Evolutionary conservation across 2,797 vertebrate genomes (phyloP).

Genomic region (Oreonectes daqikongensis): DNA sequence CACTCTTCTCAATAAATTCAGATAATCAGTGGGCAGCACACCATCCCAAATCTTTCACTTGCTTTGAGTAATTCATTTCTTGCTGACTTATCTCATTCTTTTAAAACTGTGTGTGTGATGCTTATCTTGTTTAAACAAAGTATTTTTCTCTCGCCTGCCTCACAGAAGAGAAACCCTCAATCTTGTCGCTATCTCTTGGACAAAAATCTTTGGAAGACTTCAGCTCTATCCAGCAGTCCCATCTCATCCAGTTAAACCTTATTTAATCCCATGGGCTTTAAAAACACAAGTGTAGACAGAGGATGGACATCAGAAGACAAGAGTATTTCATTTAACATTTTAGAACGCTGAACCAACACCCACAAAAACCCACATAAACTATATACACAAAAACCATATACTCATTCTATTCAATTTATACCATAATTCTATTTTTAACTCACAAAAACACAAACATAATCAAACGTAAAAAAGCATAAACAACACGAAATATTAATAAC

Average conservation of each 20-base stretch:
- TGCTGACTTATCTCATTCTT: conserved; percentile 37
- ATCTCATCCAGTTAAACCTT: conserved; percentile 28
- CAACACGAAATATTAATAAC: no score
- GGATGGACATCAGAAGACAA: neutral
- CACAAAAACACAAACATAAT: no score
- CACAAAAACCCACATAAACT: no score
- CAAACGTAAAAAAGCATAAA: no score
- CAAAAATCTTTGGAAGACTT: conserved; percentile 31
- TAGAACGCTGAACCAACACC: no score
- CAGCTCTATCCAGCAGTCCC: conserved; percentile 5
- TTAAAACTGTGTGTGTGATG: conserved; percentile 25
- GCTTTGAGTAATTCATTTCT: conserved; percentile 35
- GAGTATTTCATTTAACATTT: neutral
- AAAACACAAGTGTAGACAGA: conserved; percentile 10
- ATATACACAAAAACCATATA: no score
- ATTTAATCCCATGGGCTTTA: conserved; percentile 20
- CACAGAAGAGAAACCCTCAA: conserved; percentile 41
- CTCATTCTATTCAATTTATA: no score
- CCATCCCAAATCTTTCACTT: conserved; percentile 17
- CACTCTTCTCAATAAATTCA: conserved; percentile 24
- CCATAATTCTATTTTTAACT: no score
- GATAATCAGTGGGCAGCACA: conserved; percentile 25
- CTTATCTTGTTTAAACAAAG: conserved; percentile 44
- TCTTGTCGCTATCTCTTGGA: conserved; percentile 39
- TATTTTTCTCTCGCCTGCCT: conserved; percentile 34